phyloP scores from a whole-genome alignment of 2,888 invertebrate species.

The Tortricodes alternella region DNA sequence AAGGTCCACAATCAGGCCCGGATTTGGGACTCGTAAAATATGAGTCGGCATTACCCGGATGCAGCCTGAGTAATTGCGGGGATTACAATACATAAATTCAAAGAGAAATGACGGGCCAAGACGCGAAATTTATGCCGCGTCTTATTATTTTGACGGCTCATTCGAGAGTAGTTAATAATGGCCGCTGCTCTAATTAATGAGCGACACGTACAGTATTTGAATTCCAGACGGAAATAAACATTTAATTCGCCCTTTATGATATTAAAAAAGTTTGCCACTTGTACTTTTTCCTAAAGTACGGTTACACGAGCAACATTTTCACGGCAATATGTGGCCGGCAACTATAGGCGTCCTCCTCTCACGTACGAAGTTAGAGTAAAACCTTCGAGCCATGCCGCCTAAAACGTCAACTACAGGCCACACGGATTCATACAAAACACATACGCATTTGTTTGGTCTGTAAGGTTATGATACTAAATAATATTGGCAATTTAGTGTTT shows the following conservation, averaged over 20 bases:
- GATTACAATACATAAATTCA: conserved; percentile 66
- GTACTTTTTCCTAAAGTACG: no score
- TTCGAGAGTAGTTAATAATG: conserved; percentile 52
- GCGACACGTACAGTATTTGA: conserved; percentile 38
- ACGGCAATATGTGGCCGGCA: no score
- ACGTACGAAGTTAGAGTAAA: no score
- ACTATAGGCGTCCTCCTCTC: no score
- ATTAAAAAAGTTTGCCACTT: conserved; percentile 30
- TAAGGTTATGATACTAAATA: no score
- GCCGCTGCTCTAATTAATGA: conserved; percentile 42
- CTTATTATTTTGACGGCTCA: conserved; percentile 74
- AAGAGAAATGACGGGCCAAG: conserved; percentile 51
- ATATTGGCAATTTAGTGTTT: no score
- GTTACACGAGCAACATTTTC: no score
- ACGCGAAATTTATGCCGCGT: conserved; percentile 60
- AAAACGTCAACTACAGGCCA: no score
- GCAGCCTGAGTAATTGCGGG: conserved; percentile 60
- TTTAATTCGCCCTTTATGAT: conserved; percentile 23
- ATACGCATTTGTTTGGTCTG: no score
- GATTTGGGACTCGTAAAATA: conserved; percentile 48
- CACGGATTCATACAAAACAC: no score
- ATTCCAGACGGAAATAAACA: conserved; percentile 28
- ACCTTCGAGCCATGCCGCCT: no score
- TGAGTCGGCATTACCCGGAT: conserved; percentile 48
- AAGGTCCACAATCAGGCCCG: conserved; percentile 36